Conservation (phyloP, 2,797 vertebrate genomes). For the Macroramphosus scolopax region DNA sequence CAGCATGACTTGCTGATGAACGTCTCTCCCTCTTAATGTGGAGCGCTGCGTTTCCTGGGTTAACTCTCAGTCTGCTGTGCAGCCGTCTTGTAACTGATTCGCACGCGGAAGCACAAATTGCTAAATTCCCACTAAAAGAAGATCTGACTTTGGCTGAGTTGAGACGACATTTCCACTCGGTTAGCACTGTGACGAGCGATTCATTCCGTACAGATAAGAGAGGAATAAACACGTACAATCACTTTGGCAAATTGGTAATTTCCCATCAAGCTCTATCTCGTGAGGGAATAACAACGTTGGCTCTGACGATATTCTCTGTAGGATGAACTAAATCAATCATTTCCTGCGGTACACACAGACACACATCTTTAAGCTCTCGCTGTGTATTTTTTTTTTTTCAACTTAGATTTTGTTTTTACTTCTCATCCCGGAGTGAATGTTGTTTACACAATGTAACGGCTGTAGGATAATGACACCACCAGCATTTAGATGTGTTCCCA, state of each 20-base stretch:
- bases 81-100: neutral
- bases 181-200: slow-evolving; percentile 29
- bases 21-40: too few species aligned
- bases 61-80: slow-evolving; percentile 15
- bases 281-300: slow-evolving; percentile 11
- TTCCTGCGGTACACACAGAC: neutral
- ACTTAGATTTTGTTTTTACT: too few species aligned
- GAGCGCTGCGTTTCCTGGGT: slow-evolving; percentile 28
- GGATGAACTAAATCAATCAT: neutral
- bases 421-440: too few species aligned
- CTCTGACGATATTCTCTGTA: slow-evolving; percentile 21
- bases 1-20: too few species aligned
- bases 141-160: slow-evolving; percentile 21
- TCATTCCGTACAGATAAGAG: slow-evolving; percentile 38
- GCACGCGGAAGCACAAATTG: too few species aligned
- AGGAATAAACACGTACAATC: slow-evolving; percentile 14
- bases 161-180: slow-evolving; percentile 37
- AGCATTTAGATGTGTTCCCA: too few species aligned
- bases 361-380: too few species aligned
- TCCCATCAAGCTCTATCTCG: slow-evolving; percentile 22
- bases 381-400: too few species aligned
- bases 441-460: too few species aligned
- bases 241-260: slow-evolving; percentile 39
- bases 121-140: slow-evolving; percentile 6
- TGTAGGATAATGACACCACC: too few species aligned